Evolutionary conservation across 2,113 vertebrate species (phyloP).

Genomic region (Psammodynastes pulverulentus): DNA sequence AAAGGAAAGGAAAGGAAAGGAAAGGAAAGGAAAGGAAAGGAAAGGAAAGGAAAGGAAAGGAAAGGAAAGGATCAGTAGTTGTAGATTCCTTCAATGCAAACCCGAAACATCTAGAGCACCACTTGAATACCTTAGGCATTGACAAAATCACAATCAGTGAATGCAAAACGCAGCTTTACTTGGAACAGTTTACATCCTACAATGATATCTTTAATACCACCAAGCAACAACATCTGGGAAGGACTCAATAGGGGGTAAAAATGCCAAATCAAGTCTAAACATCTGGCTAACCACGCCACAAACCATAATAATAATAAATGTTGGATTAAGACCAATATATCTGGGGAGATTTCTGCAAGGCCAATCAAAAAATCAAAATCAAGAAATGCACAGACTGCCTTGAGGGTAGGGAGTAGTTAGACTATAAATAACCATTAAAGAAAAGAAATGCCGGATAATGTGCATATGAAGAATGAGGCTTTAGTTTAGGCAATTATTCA

Average conservation of each 20-base stretch:
- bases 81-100: not conserved
- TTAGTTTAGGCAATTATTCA: rapidly evolving
- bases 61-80: too few species aligned
- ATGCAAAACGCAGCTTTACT: not conserved
- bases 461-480: not conserved
- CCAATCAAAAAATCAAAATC: not conserved
- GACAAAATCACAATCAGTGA: not conserved
- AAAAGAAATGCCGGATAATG: not conserved
- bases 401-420: not conserved
- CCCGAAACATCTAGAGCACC: not conserved
- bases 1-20: too few species aligned
- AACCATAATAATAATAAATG: not conserved
- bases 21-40: too few species aligned
- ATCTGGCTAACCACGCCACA: not conserved
- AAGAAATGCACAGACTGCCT: not conserved
- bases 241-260: not conserved
- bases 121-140: not conserved
- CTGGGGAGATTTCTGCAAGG: not conserved
- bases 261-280: not conserved
- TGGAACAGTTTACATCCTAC: not conserved
- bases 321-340: not conserved
- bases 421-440: not conserved
- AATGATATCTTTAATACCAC: not conserved
- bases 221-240: not conserved
- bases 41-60: too few species aligned